Evolutionary conservation across 53 echinoderm and acorn worm species (phyloP).

Genomic region (Holothuria scabra): DNA sequence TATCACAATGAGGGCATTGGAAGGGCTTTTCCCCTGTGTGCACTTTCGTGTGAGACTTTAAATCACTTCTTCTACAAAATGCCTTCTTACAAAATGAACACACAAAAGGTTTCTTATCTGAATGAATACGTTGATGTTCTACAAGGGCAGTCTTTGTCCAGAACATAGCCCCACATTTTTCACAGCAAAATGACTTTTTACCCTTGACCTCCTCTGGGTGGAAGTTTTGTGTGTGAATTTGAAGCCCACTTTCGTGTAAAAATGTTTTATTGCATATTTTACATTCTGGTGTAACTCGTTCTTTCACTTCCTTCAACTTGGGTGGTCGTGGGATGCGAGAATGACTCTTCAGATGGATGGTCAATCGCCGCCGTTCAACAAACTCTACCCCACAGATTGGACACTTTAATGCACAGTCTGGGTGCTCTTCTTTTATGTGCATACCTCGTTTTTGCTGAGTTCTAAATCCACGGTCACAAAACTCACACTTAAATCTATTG

Average conservation of each 20-base stretch:
- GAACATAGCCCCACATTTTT: slow-evolving; percentile 62
- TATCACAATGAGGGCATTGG: slow-evolving; percentile 57
- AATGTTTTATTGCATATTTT: slow-evolving; percentile 37
- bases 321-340: not conserved
- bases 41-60: slow-evolving; percentile 62
- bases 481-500: slow-evolving; percentile 16
- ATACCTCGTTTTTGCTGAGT: slow-evolving; percentile 26
- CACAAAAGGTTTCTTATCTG: slow-evolving; percentile 60
- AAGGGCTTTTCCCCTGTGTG: slow-evolving; percentile 74
- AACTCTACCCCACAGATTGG: slow-evolving; percentile 25
- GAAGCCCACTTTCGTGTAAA: slow-evolving; percentile 32
- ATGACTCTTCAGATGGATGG: slow-evolving; percentile 9
- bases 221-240: slow-evolving; percentile 43
- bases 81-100: slow-evolving; percentile 62
- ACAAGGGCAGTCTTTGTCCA: slow-evolving; percentile 56
- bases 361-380: slow-evolving; percentile 6
- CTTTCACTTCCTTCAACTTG: slow-evolving; percentile 16
- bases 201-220: slow-evolving; percentile 34
- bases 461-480: slow-evolving; percentile 12
- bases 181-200: slow-evolving; percentile 52
- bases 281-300: slow-evolving; percentile 23
- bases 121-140: slow-evolving; percentile 66
- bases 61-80: slow-evolving; percentile 61
- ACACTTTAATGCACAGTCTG: slow-evolving; percentile 19
- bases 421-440: slow-evolving; percentile 13